Conservation (phyloP, 2,797 vertebrate species). For the Esox lucius region DNA sequence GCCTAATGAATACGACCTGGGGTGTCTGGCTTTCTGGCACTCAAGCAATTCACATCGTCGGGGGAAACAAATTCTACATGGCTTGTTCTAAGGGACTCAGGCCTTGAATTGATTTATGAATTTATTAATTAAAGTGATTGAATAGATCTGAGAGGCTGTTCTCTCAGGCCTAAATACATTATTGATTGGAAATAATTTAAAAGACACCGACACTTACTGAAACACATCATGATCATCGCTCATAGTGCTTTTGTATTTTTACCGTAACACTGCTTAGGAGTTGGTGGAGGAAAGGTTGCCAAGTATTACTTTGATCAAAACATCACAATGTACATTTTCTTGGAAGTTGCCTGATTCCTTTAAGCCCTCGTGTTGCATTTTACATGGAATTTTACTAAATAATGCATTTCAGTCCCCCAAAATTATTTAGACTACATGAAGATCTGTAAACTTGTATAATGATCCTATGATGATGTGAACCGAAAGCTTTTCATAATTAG, state of each 20-base stretch:
- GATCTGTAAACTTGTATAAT: constrained; percentile 46
- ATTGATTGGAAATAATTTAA: constrained; percentile 26
- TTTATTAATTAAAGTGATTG: constrained; percentile 49
- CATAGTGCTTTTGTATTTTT: background rate
- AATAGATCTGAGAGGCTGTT: constrained; percentile 56
- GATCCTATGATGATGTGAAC: constrained; percentile 38
- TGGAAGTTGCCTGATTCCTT: constrained; percentile 31
- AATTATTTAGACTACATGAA: too few species aligned
- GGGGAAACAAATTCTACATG: background rate
- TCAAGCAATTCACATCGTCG: background rate
- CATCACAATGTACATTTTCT: constrained; percentile 9
- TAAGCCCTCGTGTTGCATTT: constrained; percentile 44
- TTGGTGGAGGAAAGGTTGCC: background rate
- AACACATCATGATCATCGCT: background rate
- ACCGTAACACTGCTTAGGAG: background rate
- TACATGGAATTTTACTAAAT: constrained; percentile 46
- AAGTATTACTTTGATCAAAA: constrained; percentile 15
- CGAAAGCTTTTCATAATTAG: constrained; percentile 36
- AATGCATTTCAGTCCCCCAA: background rate
- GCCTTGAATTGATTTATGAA: constrained; percentile 25
- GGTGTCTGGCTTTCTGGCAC: background rate
- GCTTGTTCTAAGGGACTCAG: constrained; percentile 29
- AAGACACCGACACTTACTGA: constrained; percentile 5
- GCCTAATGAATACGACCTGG: background rate
- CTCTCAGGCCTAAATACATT: constrained; percentile 42